phyloP scores from a whole-genome alignment of 2,888 invertebrate genomes.

The Conus canariensis region DNA sequence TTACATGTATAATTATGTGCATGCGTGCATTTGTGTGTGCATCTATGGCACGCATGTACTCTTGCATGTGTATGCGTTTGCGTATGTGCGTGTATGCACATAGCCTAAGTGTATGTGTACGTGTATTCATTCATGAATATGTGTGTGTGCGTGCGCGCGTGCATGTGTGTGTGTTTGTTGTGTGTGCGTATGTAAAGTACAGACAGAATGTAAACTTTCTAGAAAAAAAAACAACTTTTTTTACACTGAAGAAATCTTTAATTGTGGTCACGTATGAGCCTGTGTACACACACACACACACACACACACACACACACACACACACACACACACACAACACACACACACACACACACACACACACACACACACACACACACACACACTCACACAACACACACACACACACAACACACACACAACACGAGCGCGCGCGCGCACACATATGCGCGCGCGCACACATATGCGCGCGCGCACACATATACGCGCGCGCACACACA shows the following conservation, averaged over 20 bases:
- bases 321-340: too few species aligned
- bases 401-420: slow-evolving; percentile 5
- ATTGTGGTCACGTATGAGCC: too few species aligned
- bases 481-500: neutral
- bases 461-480: neutral
- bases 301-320: too few species aligned
- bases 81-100: neutral
- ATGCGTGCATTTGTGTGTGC: neutral
- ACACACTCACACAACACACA: neutral
- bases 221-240: too few species aligned
- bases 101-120: neutral
- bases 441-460: neutral
- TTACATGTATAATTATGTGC: neutral
- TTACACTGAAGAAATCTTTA: too few species aligned
- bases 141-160: neutral
- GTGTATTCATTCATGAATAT: neutral
- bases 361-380: too few species aligned
- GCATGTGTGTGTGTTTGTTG: neutral
- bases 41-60: neutral
- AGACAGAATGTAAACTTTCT: too few species aligned
- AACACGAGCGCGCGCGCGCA: neutral
- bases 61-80: neutral
- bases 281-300: too few species aligned
- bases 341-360: too few species aligned
- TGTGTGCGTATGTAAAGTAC: neutral